Conservation (phyloP, 2,797 vertebrate genomes). For the Sorex maritimensis region DNA sequence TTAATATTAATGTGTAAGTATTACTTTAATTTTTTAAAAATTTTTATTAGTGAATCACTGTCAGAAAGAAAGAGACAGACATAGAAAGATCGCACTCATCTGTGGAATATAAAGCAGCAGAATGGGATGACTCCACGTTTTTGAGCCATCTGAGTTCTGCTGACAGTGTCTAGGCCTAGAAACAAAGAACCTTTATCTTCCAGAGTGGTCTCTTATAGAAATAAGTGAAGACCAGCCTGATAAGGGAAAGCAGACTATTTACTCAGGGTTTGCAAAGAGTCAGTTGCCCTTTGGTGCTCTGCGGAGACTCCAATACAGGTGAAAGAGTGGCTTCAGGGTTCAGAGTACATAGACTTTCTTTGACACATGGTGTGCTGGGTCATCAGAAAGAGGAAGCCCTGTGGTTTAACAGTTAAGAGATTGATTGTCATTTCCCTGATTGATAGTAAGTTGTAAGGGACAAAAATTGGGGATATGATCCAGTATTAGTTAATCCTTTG, state of each 20-base stretch:
- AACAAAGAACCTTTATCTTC: background rate
- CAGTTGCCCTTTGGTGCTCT: background rate
- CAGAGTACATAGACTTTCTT: background rate
- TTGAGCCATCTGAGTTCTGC: background rate
- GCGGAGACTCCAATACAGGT: constrained; percentile 4
- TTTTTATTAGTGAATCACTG: too few species aligned
- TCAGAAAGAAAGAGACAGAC: too few species aligned
- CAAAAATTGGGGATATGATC: background rate
- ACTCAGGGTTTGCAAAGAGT: background rate
- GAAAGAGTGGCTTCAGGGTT: background rate
- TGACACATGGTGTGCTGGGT: too few species aligned
- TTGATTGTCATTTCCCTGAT: background rate
- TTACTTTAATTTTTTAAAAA: too few species aligned
- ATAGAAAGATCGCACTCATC: too few species aligned
- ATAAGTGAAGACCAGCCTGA: background rate
- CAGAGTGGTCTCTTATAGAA: background rate
- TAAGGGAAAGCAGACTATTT: background rate
- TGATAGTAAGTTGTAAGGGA: background rate
- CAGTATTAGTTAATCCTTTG: background rate
- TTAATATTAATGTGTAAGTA: too few species aligned
- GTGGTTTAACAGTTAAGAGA: background rate
- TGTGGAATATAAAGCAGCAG: too few species aligned
- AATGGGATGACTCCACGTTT: too few species aligned
- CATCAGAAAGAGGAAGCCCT: background rate
- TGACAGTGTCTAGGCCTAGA: background rate